A percentile compares a stretch with the other conserved stretches of the same genome.
These are phyloP conservation scores for Fratercula arctica DNA, from an alignment of 2,797 vertebrate species.

Conservation along the genomic window DNA sequence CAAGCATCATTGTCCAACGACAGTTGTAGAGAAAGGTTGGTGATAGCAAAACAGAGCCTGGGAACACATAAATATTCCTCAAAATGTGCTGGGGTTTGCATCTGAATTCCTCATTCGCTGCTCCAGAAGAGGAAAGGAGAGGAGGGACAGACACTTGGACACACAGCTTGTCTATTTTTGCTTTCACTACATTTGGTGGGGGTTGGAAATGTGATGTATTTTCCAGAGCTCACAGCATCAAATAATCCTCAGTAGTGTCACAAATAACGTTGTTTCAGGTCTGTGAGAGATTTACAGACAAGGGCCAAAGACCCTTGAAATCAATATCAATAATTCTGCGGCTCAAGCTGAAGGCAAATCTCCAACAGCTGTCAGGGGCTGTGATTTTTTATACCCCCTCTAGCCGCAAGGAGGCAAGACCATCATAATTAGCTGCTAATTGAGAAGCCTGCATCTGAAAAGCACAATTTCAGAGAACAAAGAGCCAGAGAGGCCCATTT, in stretches of 20 bases:
- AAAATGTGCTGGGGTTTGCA: background rate
- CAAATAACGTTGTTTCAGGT: background rate
- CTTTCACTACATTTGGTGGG: background rate
- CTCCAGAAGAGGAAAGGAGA: background rate
- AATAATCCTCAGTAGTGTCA: background rate
- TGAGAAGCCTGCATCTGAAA: conserved; percentile 30
- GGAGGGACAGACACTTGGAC: background rate
- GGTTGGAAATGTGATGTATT: background rate
- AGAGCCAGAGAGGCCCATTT: conserved; percentile 18
- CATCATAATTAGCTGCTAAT: conserved; percentile 70
- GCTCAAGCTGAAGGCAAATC: conserved; percentile 12
- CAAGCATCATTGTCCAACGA: background rate
- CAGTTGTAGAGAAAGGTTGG: background rate
- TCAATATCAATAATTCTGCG: background rate
- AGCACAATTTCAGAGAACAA: conserved; percentile 50
- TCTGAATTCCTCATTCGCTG: background rate
- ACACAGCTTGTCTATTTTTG: background rate
- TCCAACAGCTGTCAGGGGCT: conserved; percentile 15
- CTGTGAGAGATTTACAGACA: background rate
- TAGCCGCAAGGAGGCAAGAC: conserved; percentile 23
- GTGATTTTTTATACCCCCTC: background rate
- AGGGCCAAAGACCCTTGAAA: background rate
- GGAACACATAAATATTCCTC: background rate
- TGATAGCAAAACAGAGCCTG: background rate
- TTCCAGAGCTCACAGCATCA: background rate